Evolutionary conservation across 2,113 vertebrate species (phyloP).

Genomic region (Baryphthengus martii): DNA sequence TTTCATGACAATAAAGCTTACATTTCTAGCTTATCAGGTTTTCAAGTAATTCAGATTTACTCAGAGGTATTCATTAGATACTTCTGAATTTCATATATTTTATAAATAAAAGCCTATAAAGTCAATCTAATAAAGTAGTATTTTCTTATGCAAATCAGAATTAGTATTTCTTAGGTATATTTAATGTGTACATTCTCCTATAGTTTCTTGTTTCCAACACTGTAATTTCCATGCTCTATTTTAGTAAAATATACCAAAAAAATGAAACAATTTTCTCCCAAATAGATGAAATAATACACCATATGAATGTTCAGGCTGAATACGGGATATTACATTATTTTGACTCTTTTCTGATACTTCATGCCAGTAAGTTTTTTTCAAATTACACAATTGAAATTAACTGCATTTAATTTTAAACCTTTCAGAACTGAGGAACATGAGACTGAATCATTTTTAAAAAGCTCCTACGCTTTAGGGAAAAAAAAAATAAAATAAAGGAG

Average conservation of each 20-base stretch:
- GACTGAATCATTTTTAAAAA: background rate
- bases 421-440: background rate
- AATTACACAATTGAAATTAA: background rate
- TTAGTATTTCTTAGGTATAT: background rate
- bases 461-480: no score
- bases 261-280: background rate
- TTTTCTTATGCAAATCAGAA: background rate
- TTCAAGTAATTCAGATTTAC: background rate
- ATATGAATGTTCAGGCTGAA: background rate
- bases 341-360: background rate
- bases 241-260: background rate
- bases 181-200: background rate
- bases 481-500: background rate
- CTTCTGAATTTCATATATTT: background rate
- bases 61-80: background rate
- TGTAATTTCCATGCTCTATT: background rate
- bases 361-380: background rate
- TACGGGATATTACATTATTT: background rate
- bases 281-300: background rate
- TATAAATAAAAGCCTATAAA: background rate
- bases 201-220: background rate
- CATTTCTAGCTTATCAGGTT: background rate
- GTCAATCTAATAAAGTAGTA: background rate
- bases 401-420: background rate
- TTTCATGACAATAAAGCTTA: background rate